Base-by-base conservation (phyloP, 1,140 invertebrate genomes). In the Aphelinus atriplicis region DNA sequence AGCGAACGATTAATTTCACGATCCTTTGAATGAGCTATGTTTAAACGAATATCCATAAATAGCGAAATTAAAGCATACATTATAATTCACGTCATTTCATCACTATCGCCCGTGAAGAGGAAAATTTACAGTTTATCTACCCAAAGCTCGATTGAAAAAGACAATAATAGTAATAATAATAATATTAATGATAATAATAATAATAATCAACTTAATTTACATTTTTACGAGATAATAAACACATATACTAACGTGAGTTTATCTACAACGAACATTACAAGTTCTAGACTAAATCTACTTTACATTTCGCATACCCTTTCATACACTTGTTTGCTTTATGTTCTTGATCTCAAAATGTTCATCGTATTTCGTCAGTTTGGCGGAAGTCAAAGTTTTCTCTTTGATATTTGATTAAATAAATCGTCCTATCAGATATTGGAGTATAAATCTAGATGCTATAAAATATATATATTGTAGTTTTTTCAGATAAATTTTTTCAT, bases 391-490 rank as follows among this genome's bases (percentile, higher is more conserved):
- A 61, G n/a, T 71, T 42, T 2, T 68, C 51, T 75, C 3, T 61
- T 71, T 71, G n/a, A 50, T 60, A 43, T 43, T 61, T 48, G 50
- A 71, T 51, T 60, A 53, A 66, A 61, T 53, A 55, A 66, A 57
- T 62, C 50, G 56, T 43, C 7, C 26, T 71, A 75, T 67, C 45
- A 7, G n/a, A 64, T 76, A 70, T 60, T 60, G 73, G 55, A 64
- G 70, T 78, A 78, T 73, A 78, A 76, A 76, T 79, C 48, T 79
- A 78, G 65, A 65, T 73, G 67, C 76, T 79, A 78, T 71, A 80
- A 77, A 78, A 80, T 77, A 74, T 80, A 76, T 67, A 53, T 55
- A 69, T 70, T 55, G 42, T 48, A 58, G 50, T 75, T 75, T 68
- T 60, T 46, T 70, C 43, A 2, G 67, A 64, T 61, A 50, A 51